Base-by-base conservation (phyloP, 53 echinoderm and acorn worm genomes). In the Arbacia lixula region DNA sequence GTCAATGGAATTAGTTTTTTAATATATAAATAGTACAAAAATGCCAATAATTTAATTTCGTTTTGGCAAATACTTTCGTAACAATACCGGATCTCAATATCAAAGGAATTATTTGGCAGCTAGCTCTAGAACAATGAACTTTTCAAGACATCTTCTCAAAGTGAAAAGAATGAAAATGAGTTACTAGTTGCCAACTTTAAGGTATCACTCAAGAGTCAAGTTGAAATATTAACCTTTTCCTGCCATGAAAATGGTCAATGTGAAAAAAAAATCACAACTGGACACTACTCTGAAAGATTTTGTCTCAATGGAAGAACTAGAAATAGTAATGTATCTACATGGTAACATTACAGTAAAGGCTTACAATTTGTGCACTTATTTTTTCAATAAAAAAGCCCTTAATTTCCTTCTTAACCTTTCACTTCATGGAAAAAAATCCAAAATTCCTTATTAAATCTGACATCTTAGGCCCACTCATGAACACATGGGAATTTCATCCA, bases 21-120 rank as follows among this genome's bases (percentile, higher is more conserved):
- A n/a, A n/a, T n/a, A n/a, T 81, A 81, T 81, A 81, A 81, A 79
- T 79, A 63, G 82, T 81, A 81, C 82, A 81, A 81, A 81, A 81
- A 81, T 81, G 82, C 82, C 82, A 81, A 81, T 81, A 79, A 81
- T 49, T 81, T 81, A 81, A 29, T 81, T 79, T 34, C 50, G 14
- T 57, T 81, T 81, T 81, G 82, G 82, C 82, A 81, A 81, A 81
- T 81, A 81, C 63, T 81, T 81, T 81, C 64, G 46, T 81, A 50
- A 81, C 82, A 81, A 81, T 81, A 81, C 82, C 62, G 82, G 82
- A 81, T 81, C 64, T 64, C 41, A 81, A 81, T 37, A 64, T 29
- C 62, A 81, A 30, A 41, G 49, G 50, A 62, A 63, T 63, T 49
- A 46, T 81, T 81, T 81, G 82, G 82, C 82, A 81, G 82, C 64